Conservation (phyloP, 1,140 invertebrate genomes). For the Lucilia sericata region DNA sequence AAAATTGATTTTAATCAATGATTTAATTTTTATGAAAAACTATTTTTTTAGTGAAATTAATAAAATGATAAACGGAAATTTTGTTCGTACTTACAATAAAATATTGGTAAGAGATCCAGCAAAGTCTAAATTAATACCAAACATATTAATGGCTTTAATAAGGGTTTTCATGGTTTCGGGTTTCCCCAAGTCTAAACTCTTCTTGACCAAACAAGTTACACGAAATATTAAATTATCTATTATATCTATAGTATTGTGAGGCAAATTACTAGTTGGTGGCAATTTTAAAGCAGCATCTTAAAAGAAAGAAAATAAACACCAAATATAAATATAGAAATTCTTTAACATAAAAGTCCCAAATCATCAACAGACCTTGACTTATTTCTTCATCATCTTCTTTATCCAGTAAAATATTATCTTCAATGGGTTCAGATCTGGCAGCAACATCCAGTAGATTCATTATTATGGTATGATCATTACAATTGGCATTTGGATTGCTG, state of each 20-base stretch:
- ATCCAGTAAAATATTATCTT: constrained; percentile 61
- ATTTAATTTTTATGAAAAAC: too few species aligned
- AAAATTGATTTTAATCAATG: too few species aligned
- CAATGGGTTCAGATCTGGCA: constrained; percentile 54
- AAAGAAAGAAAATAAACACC: constrained; percentile 37
- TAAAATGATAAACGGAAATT: too few species aligned
- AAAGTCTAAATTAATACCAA: constrained; percentile 63
- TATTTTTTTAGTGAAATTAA: too few species aligned
- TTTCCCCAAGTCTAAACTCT: constrained; percentile 60
- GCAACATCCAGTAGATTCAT: constrained; percentile 61
- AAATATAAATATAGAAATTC: not conserved
- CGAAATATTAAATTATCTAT: constrained; percentile 64
- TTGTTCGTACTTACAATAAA: constrained; percentile 61
- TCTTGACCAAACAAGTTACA: constrained; percentile 63
- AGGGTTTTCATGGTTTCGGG: constrained; percentile 62
- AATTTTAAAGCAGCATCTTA: constrained; percentile 56
- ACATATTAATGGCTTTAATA: constrained; percentile 61
- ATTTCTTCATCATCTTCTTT: constrained; percentile 61
- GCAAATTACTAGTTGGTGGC: constrained; percentile 51
- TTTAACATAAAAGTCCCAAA: not conserved
- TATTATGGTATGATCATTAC: constrained; percentile 59
- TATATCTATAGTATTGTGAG: constrained; percentile 60
- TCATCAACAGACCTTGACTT: constrained; percentile 50
- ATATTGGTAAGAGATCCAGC: constrained; percentile 63
- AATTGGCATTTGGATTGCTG: constrained; percentile 30